Conservation (phyloP, 2,113 vertebrate species). For the Burhinus oedicnemus region DNA sequence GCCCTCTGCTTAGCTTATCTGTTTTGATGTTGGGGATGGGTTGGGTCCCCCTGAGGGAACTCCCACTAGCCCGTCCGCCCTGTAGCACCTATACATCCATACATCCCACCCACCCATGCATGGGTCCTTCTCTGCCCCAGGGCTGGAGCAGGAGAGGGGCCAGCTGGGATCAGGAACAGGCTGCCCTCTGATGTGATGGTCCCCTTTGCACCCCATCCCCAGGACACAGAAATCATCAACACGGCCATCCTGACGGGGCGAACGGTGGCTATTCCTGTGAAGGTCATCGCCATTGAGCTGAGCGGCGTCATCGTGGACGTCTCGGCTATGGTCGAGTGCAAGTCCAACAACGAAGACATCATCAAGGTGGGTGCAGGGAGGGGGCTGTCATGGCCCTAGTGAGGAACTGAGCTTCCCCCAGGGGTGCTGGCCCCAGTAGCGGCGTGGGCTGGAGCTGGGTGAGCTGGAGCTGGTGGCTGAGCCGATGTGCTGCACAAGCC, state of each 20-base stretch:
- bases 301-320: constrained; percentile 87
- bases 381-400: accelerated
- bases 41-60: neutral
- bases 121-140: neutral
- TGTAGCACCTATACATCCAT: accelerated
- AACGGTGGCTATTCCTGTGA: constrained; percentile 95
- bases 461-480: neutral
- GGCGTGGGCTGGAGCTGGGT: accelerated
- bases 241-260: constrained; percentile 94
- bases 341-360: constrained; percentile 95
- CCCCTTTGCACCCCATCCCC: neutral
- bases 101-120: neutral
- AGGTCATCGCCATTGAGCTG: constrained; percentile 95
- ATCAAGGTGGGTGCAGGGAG: constrained; percentile 85
- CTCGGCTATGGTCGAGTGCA: constrained; percentile 88
- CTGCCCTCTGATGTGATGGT: accelerated
- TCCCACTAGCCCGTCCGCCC: neutral
- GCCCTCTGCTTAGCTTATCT: neutral
- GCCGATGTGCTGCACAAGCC: neutral
- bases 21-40: neutral
- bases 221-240: constrained; percentile 99
- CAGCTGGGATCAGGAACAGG: neutral
- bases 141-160: neutral
- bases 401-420: neutral
- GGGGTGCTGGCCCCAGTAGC: neutral